These are phyloP conservation scores for Chironomus tentans DNA, from an alignment of 2,888 invertebrate genomes.

Conservation along the genomic window DNA sequence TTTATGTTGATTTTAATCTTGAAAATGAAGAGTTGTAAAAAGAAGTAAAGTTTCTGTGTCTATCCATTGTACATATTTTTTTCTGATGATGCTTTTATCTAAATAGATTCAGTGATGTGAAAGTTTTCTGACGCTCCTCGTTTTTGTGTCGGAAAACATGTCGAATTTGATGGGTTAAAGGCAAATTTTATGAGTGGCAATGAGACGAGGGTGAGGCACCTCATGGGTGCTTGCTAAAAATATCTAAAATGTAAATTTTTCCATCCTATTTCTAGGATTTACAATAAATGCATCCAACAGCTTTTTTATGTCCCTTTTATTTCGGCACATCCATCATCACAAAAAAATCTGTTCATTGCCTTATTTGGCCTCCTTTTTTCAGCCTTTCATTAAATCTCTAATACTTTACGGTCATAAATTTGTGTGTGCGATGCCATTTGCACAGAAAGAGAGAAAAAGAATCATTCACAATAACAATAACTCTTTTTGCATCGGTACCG, in stretches of 20 bases:
- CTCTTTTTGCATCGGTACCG: background rate
- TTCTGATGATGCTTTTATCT: background rate
- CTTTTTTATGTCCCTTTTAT: background rate
- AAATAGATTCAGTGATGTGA: slow-evolving; percentile 6
- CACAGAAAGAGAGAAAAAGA: background rate
- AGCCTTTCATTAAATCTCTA: background rate
- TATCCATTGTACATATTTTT: background rate
- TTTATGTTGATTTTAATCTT: slow-evolving; percentile 10
- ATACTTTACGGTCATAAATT: slow-evolving; percentile 10
- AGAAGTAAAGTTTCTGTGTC: background rate
- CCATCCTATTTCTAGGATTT: too few species aligned
- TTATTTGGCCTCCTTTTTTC: background rate
- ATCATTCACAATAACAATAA: slow-evolving; percentile 25
- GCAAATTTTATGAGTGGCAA: background rate
- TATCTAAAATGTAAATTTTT: too few species aligned
- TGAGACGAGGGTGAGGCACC: too few species aligned
- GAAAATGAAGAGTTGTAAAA: slow-evolving; percentile 16
- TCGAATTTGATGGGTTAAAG: background rate
- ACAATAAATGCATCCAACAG: too few species aligned
- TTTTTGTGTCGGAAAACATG: background rate
- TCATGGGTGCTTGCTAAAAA: too few species aligned
- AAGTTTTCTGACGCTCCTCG: background rate
- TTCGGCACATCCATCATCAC: background rate
- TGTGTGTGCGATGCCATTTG: slow-evolving; percentile 8
- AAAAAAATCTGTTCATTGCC: too few species aligned